Base-by-base conservation (phyloP, 2,888 invertebrate genomes). In the Craniophora ligustri region DNA sequence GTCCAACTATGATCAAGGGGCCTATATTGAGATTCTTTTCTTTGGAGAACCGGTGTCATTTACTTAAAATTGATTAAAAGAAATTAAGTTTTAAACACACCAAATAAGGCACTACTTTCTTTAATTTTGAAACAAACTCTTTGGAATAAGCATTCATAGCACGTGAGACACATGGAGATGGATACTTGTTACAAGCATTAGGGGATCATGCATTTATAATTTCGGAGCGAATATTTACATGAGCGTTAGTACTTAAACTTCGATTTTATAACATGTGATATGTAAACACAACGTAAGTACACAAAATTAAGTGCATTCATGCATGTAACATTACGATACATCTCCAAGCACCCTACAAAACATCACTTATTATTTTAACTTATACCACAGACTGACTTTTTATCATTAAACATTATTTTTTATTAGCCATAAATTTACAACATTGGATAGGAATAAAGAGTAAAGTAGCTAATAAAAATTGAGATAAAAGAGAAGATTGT, bases 81-180 rank as follows among this genome's bases (percentile, higher is more conserved):
- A 23, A 59, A 69, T 49, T 34, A 28, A 51, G 45, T 48, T 49
- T 47, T 47, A 60, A 60, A 50, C 74, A 65, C 50, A 70, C 67
- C 69, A 86, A 86, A 86, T 87, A 90, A 89, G 87, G 89, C 90
- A 89, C 88, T 86, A 85, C 84, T 63, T 58, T 48, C 51, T 60
- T 47, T 44, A 63, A 53, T 61, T 50, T 59, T 42, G 45, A 63
- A 68, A 58, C 44, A 53, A 49, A 61, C 51, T 67, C 67, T 64
- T 75, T 66, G 63, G 63, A 64, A 62, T 60, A 67, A 72, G 69
- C 59, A 60, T 67, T 75, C 51, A 61, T 65, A 78, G 74, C 79
- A 76, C 82, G 73, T 61, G 77, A 79, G 75, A 80, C 80, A 66
- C 69, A 30, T 65, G 78, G 81, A 81, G 80, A 79, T 72, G 78